Base-by-base conservation (phyloP, 2,113 vertebrate species). In the Cyanoliseus patagonus region DNA sequence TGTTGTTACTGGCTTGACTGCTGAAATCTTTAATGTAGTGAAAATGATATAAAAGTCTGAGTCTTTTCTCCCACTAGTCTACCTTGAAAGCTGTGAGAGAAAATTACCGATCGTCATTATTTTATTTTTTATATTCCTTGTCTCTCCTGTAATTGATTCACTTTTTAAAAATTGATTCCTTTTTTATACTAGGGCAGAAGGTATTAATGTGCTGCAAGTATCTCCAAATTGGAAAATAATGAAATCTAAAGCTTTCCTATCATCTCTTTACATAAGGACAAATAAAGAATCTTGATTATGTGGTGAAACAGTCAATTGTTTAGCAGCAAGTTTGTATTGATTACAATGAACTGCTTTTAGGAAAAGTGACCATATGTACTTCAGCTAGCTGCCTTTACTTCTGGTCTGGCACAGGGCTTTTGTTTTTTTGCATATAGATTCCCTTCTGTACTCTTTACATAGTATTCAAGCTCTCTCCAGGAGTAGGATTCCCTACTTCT, bases 211-310 rank as follows among this genome's bases (percentile, higher is more conserved):
- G 23, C 76, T 83, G 23, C 35, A 74, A 72, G 13, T 70, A 44
- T 63, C 79, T 97, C 86, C 82, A 72, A 3, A 68, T 62, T 87
- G 78, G 66, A 94, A 91, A 96, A 92, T 33, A 88, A 92, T 88
- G 79, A 67, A 82, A 57, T 93, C 37, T 44, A 51, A 86, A 81
- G 30, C n/a, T 72, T 79, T 72, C 39, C 20, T 37, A 37, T 70
- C 23, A 57, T 84, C 55, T 92, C 27, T 27, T 79, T 79, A 51
- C 16, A 27, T 73, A 79, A 94, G 44, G 30, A 73, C 52, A 80
- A 83, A 69, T 23, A 74, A 95, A 91, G 83, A 89, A 68, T 51
- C 41, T 87, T 87, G 78, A 84, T 97, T 83, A 64, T 78, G 27
- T 90, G 79, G 51, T 91, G 64, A 88, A 94, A 37, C 55, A 95